Conservation (phyloP, 2,888 invertebrate species). For the Allophyes oxyacanthae region DNA sequence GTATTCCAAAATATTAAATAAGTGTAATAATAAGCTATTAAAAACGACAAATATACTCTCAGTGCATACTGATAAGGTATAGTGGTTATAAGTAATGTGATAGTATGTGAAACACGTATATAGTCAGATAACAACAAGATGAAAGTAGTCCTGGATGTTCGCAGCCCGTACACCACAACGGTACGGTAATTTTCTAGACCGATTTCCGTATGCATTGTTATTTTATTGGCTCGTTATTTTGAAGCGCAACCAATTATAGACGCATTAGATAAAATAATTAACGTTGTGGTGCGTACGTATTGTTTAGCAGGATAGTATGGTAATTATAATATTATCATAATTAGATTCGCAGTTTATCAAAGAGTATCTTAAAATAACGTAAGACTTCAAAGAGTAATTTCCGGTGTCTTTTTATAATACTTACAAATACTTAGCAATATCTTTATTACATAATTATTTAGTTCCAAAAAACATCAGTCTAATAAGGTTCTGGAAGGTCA, state of each 20-base stretch:
- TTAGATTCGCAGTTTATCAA: constrained; percentile 20
- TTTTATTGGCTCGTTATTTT: too few relatives aligned
- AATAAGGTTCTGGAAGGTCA: constrained; percentile 29
- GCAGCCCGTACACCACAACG: too few relatives aligned
- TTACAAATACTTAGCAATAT: constrained; percentile 39
- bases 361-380: constrained; percentile 18
- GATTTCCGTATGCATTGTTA: too few relatives aligned
- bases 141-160: too few relatives aligned
- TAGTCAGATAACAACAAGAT: too few relatives aligned
- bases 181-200: too few relatives aligned
- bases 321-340: constrained; percentile 14
- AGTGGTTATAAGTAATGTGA: constrained; percentile 3
- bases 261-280: too few relatives aligned
- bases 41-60: constrained; percentile 27
- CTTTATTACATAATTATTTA: constrained; percentile 6
- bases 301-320: background rate
- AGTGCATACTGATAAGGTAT: constrained; percentile 33
- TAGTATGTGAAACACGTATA: background rate
- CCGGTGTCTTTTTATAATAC: constrained; percentile 41
- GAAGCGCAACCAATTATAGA: too few relatives aligned
- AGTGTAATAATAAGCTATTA: too few relatives aligned
- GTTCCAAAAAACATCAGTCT: constrained; percentile 41
- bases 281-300: too few relatives aligned
- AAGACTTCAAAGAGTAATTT: constrained; percentile 12
- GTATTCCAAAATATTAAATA: background rate